These are phyloP conservation scores for Callyntrura guangdongensis DNA, from an alignment of 2,888 invertebrate species.

Conservation along the genomic window DNA sequence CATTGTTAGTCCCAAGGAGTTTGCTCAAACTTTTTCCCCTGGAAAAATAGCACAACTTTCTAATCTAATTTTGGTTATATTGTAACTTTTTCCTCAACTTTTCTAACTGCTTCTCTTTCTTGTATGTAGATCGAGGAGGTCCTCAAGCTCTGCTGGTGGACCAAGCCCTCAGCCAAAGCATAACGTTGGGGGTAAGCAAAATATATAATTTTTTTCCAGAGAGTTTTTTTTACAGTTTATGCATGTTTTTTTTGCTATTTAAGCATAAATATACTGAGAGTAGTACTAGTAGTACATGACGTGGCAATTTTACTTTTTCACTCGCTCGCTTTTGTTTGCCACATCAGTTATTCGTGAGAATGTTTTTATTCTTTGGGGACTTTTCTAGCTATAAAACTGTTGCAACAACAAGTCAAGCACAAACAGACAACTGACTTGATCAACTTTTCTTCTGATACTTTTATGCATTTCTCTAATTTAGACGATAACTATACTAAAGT, in stretches of 20 bases:
- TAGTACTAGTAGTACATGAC: not conserved
- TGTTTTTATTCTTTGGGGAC: conserved; percentile 36
- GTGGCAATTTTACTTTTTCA: conserved; percentile 42
- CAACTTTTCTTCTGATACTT: conserved; percentile 54
- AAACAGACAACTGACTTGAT: conserved; percentile 38
- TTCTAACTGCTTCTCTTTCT: conserved; percentile 22
- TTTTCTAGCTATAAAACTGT: not conserved
- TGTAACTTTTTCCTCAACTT: conserved; percentile 54
- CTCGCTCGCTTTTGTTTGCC: conserved; percentile 10
- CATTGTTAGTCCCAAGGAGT: conserved; percentile 49
- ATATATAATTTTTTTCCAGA: conserved; percentile 8
- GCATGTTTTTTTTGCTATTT: not conserved
- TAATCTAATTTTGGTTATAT: conserved; percentile 71
- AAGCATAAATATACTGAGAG: not conserved
- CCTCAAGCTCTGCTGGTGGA: conserved; percentile 91
- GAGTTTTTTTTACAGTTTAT: not conserved
- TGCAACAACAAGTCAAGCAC: conserved; percentile 1
- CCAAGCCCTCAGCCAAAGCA: conserved; percentile 91
- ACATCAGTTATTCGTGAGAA: conserved; percentile 1
- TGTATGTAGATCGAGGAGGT: conserved; percentile 91
- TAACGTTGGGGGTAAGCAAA: conserved; percentile 90
- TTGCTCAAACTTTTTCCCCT: conserved; percentile 39
- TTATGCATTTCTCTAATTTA: conserved; percentile 82
- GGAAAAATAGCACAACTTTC: conserved; percentile 53
- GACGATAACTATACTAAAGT: conserved; percentile 97